These are phyloP conservation scores for Steinernema hermaphroditum DNA, from an alignment of 2,888 invertebrate species.

Conservation along the genomic window DNA sequence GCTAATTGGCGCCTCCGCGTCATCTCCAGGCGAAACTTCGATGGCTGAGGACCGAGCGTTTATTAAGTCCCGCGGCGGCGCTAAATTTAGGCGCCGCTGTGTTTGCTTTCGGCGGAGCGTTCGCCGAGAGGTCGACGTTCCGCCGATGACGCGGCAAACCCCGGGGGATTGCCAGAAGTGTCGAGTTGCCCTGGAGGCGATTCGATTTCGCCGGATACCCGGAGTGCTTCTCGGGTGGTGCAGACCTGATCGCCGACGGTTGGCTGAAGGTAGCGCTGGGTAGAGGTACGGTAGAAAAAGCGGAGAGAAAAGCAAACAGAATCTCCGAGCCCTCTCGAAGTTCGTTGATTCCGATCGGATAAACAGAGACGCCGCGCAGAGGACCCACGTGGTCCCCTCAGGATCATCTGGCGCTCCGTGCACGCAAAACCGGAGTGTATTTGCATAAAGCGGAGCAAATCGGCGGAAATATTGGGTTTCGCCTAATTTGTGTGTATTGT, in stretches of 20 bases:
- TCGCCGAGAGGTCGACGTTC: background rate
- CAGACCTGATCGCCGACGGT: no score
- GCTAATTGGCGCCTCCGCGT: constrained; percentile 17
- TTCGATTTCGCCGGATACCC: no score
- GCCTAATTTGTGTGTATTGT: constrained; percentile 11
- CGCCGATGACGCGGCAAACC: no score
- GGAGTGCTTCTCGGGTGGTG: no score
- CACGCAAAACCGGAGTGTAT: background rate
- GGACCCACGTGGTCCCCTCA: constrained; percentile 13
- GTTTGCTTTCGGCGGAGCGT: background rate
- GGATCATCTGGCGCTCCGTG: constrained; percentile 1
- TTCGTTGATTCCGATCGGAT: background rate
- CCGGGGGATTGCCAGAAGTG: no score
- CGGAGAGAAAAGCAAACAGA: no score
- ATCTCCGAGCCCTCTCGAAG: background rate
- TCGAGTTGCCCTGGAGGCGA: no score
- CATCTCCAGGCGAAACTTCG: background rate
- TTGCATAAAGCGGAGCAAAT: constrained; percentile 23
- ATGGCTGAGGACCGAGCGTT: background rate
- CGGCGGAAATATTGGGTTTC: constrained; percentile 20
- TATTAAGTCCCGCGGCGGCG: constrained; percentile 11
- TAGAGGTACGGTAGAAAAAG: no score
- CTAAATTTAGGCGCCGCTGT: constrained; percentile 13
- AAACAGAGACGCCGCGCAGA: background rate
- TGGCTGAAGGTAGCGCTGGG: no score